phyloP scores from a whole-genome alignment of 2,888 invertebrate species.

The Athalia cordata region DNA sequence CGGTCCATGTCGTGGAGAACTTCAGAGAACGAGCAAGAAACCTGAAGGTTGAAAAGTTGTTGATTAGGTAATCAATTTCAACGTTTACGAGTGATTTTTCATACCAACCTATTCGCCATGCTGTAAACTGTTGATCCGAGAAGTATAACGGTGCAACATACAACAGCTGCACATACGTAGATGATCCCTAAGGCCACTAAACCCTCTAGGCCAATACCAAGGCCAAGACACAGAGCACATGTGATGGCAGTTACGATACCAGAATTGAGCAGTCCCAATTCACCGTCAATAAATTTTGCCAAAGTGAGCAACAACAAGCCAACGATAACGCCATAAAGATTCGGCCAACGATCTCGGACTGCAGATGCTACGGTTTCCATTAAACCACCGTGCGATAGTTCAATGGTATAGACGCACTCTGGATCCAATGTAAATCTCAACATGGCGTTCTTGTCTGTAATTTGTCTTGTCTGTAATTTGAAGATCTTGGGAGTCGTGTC shows the following conservation, averaged over 20 bases:
- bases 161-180: slow-evolving; percentile 75
- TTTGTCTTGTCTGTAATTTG: slow-evolving; percentile 77
- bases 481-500: slow-evolving; percentile 75
- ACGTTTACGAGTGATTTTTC: neutral
- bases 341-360: slow-evolving; percentile 71
- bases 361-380: slow-evolving; percentile 66
- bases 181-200: slow-evolving; percentile 65
- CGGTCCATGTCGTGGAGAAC: slow-evolving; percentile 76
- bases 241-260: slow-evolving; percentile 57
- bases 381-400: slow-evolving; percentile 70
- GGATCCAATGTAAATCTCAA: slow-evolving; percentile 82
- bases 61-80: neutral
- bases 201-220: slow-evolving; percentile 61
- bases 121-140: slow-evolving; percentile 83
- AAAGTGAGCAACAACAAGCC: slow-evolving; percentile 74
- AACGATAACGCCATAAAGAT: slow-evolving; percentile 79
- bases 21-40: slow-evolving; percentile 74
- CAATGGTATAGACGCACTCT: slow-evolving; percentile 79
- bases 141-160: slow-evolving; percentile 78
- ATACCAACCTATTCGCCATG: slow-evolving; percentile 78
- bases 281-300: slow-evolving; percentile 62
- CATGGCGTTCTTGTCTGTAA: slow-evolving; percentile 72
- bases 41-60: slow-evolving; percentile 64
- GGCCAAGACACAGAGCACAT: slow-evolving; percentile 53
- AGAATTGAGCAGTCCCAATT: slow-evolving; percentile 47